phyloP scores from a whole-genome alignment of 53 echinoderm and acorn worm genomes.

The Actinopyga echinites region DNA sequence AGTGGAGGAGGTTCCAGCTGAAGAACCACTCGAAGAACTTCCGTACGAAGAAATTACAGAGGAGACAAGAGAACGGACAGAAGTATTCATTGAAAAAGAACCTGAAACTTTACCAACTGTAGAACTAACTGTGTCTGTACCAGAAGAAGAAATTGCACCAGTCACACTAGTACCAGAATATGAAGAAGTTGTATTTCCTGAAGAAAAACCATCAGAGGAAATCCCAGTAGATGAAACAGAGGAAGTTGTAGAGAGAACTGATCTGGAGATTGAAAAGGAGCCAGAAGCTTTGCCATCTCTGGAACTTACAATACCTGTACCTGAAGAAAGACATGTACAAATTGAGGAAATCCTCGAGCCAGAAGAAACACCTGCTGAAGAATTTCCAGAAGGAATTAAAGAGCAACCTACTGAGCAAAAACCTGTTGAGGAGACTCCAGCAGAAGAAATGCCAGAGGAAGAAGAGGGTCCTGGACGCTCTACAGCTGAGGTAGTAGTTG shows the following conservation, averaged over 20 bases:
- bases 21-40: slow-evolving; percentile 37
- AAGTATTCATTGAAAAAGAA: slow-evolving; percentile 58
- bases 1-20: slow-evolving; percentile 63
- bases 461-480: slow-evolving; percentile 3
- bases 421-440: slow-evolving; percentile 22
- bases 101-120: slow-evolving; percentile 57
- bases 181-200: slow-evolving; percentile 66
- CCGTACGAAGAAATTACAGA: slow-evolving; percentile 50
- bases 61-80: slow-evolving; percentile 49
- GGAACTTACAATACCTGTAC: slow-evolving; percentile 34
- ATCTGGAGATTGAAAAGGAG: slow-evolving; percentile 47
- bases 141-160: slow-evolving; percentile 36
- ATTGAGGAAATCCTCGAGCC: slow-evolving; percentile 53
- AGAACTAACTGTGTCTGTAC: slow-evolving; percentile 52
- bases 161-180: slow-evolving; percentile 38
- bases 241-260: slow-evolving; percentile 5
- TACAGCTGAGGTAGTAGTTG: slow-evolving; percentile 7
- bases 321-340: slow-evolving; percentile 38
- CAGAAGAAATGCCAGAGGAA: slow-evolving; percentile 6
- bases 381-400: background rate
- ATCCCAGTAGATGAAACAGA: slow-evolving; percentile 21
- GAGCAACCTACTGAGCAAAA: slow-evolving; percentile 30
- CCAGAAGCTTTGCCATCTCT: slow-evolving; percentile 22
- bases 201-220: slow-evolving; percentile 21
- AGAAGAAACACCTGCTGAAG: slow-evolving; percentile 25